Percentiles rank a stretch among this genome's conserved stretches.
Evolutionary conservation across 2,797 vertebrate species (phyloP).

Genomic region (Crenichthys baileyi): DNA sequence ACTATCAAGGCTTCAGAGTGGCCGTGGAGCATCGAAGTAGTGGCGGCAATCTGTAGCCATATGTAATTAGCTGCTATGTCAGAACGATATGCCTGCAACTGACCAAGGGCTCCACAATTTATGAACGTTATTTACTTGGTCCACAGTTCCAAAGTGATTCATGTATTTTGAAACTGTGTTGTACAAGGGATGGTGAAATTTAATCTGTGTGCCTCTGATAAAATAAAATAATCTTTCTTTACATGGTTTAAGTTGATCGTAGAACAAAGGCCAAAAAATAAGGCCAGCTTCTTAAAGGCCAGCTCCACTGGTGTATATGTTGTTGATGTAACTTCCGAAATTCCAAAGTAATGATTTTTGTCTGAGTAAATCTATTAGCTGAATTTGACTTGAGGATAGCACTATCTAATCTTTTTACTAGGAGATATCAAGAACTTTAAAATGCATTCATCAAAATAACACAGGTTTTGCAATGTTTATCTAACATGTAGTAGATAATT

Average conservation of each 20-base stretch:
- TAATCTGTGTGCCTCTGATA: background rate
- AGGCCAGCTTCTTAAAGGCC: too few relatives aligned
- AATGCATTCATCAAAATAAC: too few relatives aligned
- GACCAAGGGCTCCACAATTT: background rate
- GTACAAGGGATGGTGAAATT: background rate
- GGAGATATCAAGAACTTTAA: background rate
- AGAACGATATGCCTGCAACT: background rate
- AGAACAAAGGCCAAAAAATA: too few relatives aligned
- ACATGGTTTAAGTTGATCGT: background rate
- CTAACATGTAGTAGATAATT: background rate
- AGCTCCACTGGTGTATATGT: too few relatives aligned
- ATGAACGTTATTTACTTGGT: background rate
- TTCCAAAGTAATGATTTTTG: too few relatives aligned
- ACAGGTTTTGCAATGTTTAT: background rate
- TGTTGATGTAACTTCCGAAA: too few relatives aligned
- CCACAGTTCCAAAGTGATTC: background rate
- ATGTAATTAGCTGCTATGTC: background rate
- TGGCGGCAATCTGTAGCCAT: background rate
- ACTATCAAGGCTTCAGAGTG: background rate
- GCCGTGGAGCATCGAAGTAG: background rate
- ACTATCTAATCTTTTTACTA: background rate
- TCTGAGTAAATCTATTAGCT: too few relatives aligned
- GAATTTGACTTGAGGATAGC: background rate
- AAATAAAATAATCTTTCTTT: background rate
- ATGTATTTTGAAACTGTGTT: background rate